Conservation (phyloP, 2,888 invertebrate species). For the Oscheius sp. region DNA sequence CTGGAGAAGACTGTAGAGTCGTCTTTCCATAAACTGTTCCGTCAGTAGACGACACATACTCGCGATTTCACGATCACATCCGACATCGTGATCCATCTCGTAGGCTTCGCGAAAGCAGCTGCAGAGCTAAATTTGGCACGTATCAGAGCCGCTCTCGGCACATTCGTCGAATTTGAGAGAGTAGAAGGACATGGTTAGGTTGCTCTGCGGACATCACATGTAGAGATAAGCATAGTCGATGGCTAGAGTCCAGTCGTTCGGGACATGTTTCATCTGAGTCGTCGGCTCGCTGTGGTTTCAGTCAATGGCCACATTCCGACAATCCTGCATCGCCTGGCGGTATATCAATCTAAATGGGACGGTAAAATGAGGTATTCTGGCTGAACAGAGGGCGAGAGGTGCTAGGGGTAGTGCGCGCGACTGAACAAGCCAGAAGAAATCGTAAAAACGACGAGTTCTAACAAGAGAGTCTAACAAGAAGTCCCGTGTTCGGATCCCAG, state of each 20-base stretch:
- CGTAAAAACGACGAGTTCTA: no score
- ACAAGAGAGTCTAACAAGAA: no score
- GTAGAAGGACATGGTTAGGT: neutral
- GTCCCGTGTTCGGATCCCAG: no score
- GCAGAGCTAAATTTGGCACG: neutral
- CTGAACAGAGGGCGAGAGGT: no score
- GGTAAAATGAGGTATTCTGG: no score
- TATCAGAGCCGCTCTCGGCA: neutral
- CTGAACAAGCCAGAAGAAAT: no score
- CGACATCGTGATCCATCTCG: neutral
- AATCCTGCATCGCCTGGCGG: neutral
- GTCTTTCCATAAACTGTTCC: no score
- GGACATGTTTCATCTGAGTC: neutral
- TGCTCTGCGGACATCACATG: neutral
- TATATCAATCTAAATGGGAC: neutral
- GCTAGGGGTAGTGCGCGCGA: no score
- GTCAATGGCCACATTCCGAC: slow-evolving; percentile 5
- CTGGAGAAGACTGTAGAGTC: no score
- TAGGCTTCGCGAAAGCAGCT: neutral
- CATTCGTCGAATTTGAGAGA: slow-evolving; percentile 9
- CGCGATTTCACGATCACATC: no score
- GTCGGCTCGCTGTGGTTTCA: slow-evolving; percentile 38
- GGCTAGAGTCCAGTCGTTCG: neutral
- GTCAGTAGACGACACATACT: no score
- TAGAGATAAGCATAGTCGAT: neutral